A percentile compares a stretch with the other conserved stretches of the same genome.
phyloP scores from a whole-genome alignment of 2,888 invertebrate species.

The Dusona sp. region DNA sequence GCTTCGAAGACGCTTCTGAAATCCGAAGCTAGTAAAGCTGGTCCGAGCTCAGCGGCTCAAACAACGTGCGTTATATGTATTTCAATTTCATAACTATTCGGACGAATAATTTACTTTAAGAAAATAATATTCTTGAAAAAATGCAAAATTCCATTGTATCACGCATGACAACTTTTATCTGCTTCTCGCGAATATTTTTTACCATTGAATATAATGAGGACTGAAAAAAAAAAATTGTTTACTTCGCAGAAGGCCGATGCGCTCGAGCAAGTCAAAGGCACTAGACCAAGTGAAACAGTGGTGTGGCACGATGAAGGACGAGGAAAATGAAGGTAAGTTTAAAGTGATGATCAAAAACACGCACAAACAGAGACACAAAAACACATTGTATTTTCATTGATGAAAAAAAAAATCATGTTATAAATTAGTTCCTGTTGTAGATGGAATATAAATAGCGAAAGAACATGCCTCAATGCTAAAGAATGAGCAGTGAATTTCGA shows the following conservation, averaged over 20 bases:
- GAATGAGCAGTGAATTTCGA: too few species aligned
- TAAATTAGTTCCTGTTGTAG: neutral
- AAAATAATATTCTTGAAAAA: neutral
- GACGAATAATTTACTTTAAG: neutral
- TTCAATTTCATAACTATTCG: neutral
- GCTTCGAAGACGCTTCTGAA: conserved; percentile 78
- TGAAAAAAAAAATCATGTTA: neutral
- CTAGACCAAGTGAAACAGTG: conserved; percentile 94
- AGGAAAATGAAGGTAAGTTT: conserved; percentile 83
- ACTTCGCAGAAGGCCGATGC: conserved; percentile 87
- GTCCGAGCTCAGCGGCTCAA: conserved; percentile 81
- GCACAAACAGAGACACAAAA: too few species aligned
- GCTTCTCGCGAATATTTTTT: neutral
- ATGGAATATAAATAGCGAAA: neutral
- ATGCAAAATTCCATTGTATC: too few species aligned
- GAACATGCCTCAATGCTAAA: neutral
- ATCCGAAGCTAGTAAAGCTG: conserved; percentile 79
- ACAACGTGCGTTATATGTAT: conserved; percentile 74
- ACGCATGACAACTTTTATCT: too few species aligned
- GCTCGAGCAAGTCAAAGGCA: conserved; percentile 93
- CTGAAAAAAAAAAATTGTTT: neutral
- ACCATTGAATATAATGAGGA: neutral
- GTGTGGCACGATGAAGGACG: conserved; percentile 89
- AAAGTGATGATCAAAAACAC: neutral
- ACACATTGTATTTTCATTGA: neutral